A percentile compares a stretch with the other conserved stretches of the same genome.
Conservation (phyloP, 2,113 vertebrate species). For the Phylloscopus whistleri region DNA sequence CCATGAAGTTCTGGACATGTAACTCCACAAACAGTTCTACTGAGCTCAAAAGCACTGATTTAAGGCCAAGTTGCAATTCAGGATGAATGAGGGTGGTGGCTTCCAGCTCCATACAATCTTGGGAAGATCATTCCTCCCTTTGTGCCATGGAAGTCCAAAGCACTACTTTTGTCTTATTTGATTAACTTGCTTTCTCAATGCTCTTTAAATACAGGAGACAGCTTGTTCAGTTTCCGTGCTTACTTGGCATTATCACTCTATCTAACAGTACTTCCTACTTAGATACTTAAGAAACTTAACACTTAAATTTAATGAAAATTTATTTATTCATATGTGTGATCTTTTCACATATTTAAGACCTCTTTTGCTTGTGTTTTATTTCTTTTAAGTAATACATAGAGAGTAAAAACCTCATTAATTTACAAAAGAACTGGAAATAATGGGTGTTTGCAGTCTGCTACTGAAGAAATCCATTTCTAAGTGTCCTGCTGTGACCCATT, state of each 20-base stretch:
- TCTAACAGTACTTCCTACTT: background rate
- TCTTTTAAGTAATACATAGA: slow-evolving; percentile 1
- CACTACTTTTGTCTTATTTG: background rate
- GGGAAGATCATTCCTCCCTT: background rate
- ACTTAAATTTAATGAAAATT: background rate
- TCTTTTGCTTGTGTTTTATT: background rate
- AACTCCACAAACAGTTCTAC: background rate
- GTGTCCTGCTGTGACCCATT: slow-evolving; percentile 64
- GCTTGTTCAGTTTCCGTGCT: background rate
- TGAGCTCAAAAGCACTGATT: background rate
- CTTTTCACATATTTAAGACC: background rate
- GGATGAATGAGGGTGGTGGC: background rate
- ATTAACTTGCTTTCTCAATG: background rate
- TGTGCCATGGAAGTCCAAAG: background rate
- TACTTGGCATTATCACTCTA: background rate
- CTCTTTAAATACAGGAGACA: background rate
- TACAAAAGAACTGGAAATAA: slow-evolving; percentile 56
- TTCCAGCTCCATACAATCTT: background rate
- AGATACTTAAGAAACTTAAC: background rate
- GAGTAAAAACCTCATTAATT: slow-evolving; percentile 36
- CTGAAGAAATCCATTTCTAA: slow-evolving; percentile 44
- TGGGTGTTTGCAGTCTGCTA: slow-evolving; percentile 33
- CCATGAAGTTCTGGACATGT: background rate
- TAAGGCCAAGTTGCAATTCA: background rate
- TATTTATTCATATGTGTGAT: background rate